Evolutionary conservation across 2,797 vertebrate genomes (phyloP).

Genomic region (Erpetoichthys calabaricus): DNA sequence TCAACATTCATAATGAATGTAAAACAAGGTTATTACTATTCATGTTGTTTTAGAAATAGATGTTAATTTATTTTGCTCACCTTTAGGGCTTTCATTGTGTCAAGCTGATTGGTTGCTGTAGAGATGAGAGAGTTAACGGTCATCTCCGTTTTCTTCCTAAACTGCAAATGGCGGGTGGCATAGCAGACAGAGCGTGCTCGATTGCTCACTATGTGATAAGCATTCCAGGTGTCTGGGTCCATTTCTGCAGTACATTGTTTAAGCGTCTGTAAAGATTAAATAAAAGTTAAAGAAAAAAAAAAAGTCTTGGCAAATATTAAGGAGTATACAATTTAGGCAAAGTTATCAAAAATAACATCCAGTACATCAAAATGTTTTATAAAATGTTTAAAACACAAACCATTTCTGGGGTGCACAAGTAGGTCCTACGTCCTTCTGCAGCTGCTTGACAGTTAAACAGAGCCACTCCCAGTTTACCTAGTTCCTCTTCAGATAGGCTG

Average conservation of each 20-base stretch:
- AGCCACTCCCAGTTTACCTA: constrained; percentile 51
- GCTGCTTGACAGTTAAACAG: constrained; percentile 61
- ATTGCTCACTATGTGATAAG: constrained; percentile 71
- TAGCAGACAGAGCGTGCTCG: constrained; percentile 63
- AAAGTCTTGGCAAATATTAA: not conserved
- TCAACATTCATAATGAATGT: no score
- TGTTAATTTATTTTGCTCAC: constrained; percentile 21
- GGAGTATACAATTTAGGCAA: not conserved
- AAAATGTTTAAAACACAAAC: constrained; percentile 24
- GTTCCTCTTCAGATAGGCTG: constrained; percentile 51
- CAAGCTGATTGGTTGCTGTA: constrained; percentile 53
- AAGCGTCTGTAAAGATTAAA: constrained; percentile 34
- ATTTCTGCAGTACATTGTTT: constrained; percentile 56
- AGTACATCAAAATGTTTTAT: no score
- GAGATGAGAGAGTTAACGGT: constrained; percentile 62
- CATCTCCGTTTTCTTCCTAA: constrained; percentile 50
- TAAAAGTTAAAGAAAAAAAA: not conserved
- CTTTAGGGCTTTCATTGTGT: constrained; percentile 61
- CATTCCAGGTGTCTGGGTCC: constrained; percentile 68
- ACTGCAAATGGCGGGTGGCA: constrained; percentile 59
- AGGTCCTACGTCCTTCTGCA: constrained; percentile 40
- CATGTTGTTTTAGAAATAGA: no score
- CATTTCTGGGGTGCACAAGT: constrained; percentile 45
- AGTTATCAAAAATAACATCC: no score
- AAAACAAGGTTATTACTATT: no score